Conservation (phyloP, 64 coral and sea anemone species). For the Actinia tenebrosa region DNA sequence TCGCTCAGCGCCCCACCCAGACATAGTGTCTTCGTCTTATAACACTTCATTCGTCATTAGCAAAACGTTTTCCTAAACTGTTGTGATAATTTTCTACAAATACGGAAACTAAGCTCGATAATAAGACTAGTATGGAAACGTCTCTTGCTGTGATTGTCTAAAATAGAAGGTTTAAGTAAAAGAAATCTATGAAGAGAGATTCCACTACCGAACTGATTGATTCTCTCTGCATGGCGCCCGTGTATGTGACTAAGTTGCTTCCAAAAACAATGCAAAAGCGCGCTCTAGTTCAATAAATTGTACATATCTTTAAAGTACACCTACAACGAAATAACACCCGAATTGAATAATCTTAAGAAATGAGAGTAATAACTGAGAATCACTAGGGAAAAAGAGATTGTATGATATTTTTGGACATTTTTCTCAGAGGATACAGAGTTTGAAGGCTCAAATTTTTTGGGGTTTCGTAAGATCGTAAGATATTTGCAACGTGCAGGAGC, state of each 20-base stretch:
- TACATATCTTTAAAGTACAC: background rate
- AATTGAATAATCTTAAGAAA: background rate
- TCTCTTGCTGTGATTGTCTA: conserved; percentile 8
- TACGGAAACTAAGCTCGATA: conserved; percentile 11
- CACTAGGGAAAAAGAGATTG: background rate
- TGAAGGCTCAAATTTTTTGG: background rate
- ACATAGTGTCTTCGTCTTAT: conserved; percentile 1
- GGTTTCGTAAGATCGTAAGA: background rate
- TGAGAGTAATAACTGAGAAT: background rate
- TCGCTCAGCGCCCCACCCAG: background rate
- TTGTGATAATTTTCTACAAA: background rate
- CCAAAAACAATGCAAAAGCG: conserved; percentile 5
- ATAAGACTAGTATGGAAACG: background rate
- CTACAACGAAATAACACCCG: background rate
- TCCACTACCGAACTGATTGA: background rate
- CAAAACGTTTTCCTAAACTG: background rate
- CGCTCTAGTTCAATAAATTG: background rate
- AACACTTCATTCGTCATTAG: conserved; percentile 15
- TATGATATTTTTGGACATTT: background rate
- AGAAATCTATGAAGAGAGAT: background rate
- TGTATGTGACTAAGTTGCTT: background rate
- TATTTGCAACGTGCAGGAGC: background rate
- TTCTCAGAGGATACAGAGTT: background rate
- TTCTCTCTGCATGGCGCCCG: conserved; percentile 1
- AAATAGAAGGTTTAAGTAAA: background rate